Conservation (phyloP, 2,113 vertebrate genomes). For the Amphilophus citrinellus region DNA sequence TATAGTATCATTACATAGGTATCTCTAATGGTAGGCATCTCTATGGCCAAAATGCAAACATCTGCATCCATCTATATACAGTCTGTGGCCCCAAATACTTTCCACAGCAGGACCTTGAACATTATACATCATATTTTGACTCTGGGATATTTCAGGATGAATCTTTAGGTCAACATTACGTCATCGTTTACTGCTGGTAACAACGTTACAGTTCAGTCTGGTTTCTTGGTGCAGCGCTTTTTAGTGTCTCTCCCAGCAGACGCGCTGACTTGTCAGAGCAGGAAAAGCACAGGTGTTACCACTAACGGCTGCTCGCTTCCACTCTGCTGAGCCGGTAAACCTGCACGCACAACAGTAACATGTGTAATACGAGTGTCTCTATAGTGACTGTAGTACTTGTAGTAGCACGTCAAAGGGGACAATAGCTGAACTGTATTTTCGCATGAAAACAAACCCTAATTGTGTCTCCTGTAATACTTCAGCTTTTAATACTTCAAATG, state of each 20-base stretch:
- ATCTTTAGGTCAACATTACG: neutral
- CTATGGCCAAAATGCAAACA: neutral
- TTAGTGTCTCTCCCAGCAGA: neutral
- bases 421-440: neutral
- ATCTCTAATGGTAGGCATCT: neutral
- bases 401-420: neutral
- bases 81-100: neutral
- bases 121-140: neutral
- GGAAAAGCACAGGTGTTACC: conserved; percentile 13
- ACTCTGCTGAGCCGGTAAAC: neutral
- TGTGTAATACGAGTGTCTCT: too few species aligned
- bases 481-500: neutral
- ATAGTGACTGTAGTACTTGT: neutral
- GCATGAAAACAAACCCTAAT: neutral
- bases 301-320: neutral
- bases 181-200: neutral
- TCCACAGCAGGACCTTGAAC: neutral
- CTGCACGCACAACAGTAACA: neutral
- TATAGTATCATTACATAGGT: neutral
- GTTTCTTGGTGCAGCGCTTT: neutral
- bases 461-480: too few species aligned
- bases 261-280: neutral
- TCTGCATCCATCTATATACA: neutral
- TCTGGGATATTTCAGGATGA: neutral
- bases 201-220: neutral